Conservation (phyloP, 2,797 vertebrate genomes). For the Falco concolor region DNA sequence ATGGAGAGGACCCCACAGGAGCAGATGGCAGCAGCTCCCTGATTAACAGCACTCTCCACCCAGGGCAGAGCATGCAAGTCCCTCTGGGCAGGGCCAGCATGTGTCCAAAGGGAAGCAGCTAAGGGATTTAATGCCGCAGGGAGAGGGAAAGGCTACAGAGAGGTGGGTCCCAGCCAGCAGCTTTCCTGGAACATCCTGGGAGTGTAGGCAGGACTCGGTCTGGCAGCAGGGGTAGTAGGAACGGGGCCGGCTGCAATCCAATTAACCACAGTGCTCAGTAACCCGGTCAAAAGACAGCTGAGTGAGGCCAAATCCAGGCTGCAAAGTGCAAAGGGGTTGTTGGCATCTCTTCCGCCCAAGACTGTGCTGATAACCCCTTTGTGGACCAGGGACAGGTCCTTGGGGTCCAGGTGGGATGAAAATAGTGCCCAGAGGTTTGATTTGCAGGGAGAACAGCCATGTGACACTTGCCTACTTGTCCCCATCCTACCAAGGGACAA, state of each 20-base stretch:
- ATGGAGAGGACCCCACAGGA: not conserved
- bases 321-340: not conserved
- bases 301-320: not conserved
- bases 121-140: not conserved
- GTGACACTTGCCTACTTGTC: not conserved
- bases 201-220: not conserved
- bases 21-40: not conserved
- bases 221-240: not conserved
- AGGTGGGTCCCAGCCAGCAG: not conserved
- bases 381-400: not conserved
- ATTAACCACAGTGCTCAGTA: not conserved
- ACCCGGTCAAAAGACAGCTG: not conserved
- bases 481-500: not conserved
- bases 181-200: not conserved
- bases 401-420: not conserved
- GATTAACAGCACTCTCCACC: not conserved
- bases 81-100: not conserved
- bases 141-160: not conserved
- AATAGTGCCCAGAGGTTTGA: not conserved
- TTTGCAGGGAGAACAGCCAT: not conserved
- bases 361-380: not conserved
- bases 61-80: rapidly evolving
- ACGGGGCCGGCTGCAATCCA: not conserved
- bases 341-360: not conserved
- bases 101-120: not conserved